Evolutionary conservation across 2,113 vertebrate species (phyloP).

Genomic region (Rhipidura dahli): DNA sequence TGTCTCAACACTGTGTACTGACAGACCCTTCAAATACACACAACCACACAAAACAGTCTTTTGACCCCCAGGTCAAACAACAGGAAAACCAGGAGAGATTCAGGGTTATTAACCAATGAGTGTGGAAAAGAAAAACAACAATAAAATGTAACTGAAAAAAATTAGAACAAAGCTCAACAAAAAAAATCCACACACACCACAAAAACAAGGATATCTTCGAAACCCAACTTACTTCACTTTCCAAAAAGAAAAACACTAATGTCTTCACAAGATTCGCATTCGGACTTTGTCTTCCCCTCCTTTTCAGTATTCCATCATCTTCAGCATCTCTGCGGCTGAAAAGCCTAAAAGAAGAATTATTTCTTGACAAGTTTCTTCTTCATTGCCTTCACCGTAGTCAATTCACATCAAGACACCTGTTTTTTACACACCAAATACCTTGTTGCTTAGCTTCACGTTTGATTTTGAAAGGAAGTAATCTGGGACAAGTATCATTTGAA

Average conservation of each 20-base stretch:
- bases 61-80: not conserved
- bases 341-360: constrained; percentile 73
- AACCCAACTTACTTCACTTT: constrained; percentile 88
- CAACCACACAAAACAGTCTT: not conserved
- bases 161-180: not conserved
- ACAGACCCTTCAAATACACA: not conserved
- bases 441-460: not conserved
- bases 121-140: not conserved
- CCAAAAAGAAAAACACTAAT: constrained; percentile 98
- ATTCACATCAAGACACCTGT: rapidly evolving
- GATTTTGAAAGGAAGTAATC: not conserved
- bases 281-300: constrained; percentile 93
- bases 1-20: not conserved
- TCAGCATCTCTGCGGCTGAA: constrained; percentile 95
- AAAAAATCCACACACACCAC: not conserved
- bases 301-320: constrained; percentile 92
- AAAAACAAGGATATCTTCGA: not conserved
- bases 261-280: constrained; percentile 98
- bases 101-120: not conserved
- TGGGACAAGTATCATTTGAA: not conserved
- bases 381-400: not conserved
- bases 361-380: not conserved
- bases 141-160: not conserved
- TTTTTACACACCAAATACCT: not conserved
- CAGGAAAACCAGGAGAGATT: not conserved